These are phyloP conservation scores for Propsilocerus akamusi DNA, from an alignment of 1,140 invertebrate genomes.

Conservation along the genomic window DNA sequence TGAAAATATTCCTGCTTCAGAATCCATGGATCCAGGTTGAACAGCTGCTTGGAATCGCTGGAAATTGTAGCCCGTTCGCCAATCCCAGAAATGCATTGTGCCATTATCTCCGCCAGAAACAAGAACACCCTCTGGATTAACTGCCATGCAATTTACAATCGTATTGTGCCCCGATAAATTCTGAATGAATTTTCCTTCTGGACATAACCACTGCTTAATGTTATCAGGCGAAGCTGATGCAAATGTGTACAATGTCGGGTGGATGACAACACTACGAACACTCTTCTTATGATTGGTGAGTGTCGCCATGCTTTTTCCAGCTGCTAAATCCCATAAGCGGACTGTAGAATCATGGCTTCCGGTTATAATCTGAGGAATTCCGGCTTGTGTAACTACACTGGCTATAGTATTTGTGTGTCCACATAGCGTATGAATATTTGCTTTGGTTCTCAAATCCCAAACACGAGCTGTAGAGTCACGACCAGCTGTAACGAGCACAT, in stretches of 20 bases:
- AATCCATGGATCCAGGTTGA: constrained; percentile 99
- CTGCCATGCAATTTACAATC: constrained; percentile 90
- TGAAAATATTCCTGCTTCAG: constrained; percentile 92
- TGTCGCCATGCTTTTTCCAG: constrained; percentile 85
- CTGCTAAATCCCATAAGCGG: constrained; percentile 91
- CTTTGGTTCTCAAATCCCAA: constrained; percentile 99
- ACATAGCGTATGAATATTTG: constrained; percentile 90
- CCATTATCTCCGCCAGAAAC: constrained; percentile 98
- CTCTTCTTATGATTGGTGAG: constrained; percentile 99
- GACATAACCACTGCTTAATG: constrained; percentile 98
- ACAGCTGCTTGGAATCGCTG: constrained; percentile 77
- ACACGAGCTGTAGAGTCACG: constrained; percentile 90
- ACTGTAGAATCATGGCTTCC: constrained; percentile 75
- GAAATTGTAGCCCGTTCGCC: constrained; percentile 97
- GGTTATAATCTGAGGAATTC: constrained; percentile 80
- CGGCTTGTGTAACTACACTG: constrained; percentile 76
- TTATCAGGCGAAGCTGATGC: constrained; percentile 96
- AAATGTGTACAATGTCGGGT: constrained; percentile 91
- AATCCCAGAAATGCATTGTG: constrained; percentile 97
- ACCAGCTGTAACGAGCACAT: constrained; percentile 85
- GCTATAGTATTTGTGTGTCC: constrained; percentile 97
- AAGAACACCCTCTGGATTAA: constrained; percentile 86
- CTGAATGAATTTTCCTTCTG: constrained; percentile 95
- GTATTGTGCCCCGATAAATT: constrained; percentile 95
- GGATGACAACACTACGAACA: constrained; percentile 75